Evolutionary conservation across 2,797 vertebrate genomes (phyloP).

Genomic region (Botia kubotai): DNA sequence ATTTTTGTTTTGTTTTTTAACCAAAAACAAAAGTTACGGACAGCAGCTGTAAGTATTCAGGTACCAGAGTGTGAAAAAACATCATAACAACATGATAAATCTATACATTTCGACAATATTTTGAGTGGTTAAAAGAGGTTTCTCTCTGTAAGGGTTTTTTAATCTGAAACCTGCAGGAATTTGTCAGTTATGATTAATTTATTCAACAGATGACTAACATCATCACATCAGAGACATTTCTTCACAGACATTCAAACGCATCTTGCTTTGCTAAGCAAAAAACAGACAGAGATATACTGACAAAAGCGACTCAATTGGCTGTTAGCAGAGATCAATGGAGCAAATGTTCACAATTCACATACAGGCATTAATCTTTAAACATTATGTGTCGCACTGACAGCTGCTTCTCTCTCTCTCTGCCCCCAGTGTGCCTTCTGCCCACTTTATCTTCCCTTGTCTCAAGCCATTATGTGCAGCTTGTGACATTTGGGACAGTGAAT

Average conservation of each 20-base stretch:
- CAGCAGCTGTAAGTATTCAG: no score
- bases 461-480: constrained; percentile 8
- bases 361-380: constrained; percentile 14
- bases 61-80: no score
- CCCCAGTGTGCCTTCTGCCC: neutral
- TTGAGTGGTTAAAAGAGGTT: neutral
- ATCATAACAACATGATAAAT: neutral
- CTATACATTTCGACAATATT: neutral
- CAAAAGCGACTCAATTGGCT: neutral
- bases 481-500: neutral
- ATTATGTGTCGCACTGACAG: constrained; percentile 12
- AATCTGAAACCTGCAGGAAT: neutral
- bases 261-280: constrained; percentile 8
- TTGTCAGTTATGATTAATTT: constrained; percentile 7
- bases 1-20: no score
- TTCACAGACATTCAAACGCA: neutral
- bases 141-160: neutral
- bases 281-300: neutral
- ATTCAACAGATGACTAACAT: neutral
- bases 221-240: neutral
- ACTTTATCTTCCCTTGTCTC: constrained; percentile 6
- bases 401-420: neutral
- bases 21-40: no score
- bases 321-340: constrained; percentile 9
- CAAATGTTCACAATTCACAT: constrained; percentile 10